phyloP scores from a whole-genome alignment of 2,797 vertebrate species.

The Gymnodraco acuticeps region DNA sequence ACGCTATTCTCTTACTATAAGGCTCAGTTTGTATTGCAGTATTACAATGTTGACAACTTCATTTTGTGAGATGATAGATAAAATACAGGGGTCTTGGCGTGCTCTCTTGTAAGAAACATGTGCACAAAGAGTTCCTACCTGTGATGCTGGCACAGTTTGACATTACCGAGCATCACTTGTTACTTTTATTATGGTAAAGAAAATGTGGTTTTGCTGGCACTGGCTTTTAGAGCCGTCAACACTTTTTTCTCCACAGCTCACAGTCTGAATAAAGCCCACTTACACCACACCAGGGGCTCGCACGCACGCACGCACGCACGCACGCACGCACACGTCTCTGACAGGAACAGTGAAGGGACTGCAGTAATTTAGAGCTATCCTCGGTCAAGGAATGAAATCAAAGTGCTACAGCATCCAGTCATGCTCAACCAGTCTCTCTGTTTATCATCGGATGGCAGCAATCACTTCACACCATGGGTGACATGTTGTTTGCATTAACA shows the following conservation, averaged over 20 bases:
- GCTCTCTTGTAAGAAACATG: no score
- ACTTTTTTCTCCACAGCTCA: slow-evolving; percentile 3
- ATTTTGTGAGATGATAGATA: no score
- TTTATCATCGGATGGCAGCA: slow-evolving; percentile 76
- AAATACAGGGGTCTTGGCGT: no score
- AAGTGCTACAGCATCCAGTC: slow-evolving; percentile 65
- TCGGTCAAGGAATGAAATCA: slow-evolving; percentile 64
- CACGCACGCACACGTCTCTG: no score
- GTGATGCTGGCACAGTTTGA: no score
- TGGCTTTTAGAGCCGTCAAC: neutral
- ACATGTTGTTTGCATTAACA: slow-evolving; percentile 34
- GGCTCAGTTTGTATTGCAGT: no score
- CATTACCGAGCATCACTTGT: neutral
- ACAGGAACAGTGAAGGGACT: slow-evolving; percentile 15
- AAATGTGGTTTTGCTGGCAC: neutral
- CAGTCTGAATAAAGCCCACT: slow-evolving; percentile 21
- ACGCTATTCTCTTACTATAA: no score
- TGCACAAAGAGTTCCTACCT: neutral
- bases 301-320: neutral
- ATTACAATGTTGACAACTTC: no score
- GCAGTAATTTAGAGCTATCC: slow-evolving; percentile 64
- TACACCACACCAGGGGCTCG: slow-evolving; percentile 25
- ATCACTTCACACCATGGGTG: slow-evolving; percentile 50
- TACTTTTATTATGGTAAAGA: neutral
- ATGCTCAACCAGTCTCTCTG: slow-evolving; percentile 76